Percentiles rank a stretch among this genome's conserved stretches.
Evolutionary conservation across 2,113 vertebrate species (phyloP).

Genomic region (Acrocephalus kingi): DNA sequence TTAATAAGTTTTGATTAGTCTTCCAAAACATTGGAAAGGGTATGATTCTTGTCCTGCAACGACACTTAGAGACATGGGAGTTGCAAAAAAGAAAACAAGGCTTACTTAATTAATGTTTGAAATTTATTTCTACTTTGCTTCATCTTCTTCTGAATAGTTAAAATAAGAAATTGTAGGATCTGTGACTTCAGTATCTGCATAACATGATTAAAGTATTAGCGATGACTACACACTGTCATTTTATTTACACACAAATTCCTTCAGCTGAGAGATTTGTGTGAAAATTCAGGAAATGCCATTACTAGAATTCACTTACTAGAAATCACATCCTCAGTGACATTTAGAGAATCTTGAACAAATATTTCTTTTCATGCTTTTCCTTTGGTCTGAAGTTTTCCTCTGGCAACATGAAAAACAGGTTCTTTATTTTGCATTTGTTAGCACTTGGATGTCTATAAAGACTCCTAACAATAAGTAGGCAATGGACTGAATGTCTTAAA

Average conservation of each 20-base stretch:
- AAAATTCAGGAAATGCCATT: background rate
- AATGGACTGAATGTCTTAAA: slow-evolving; percentile 24
- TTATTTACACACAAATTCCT: background rate
- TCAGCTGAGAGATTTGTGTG: background rate
- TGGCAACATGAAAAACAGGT: background rate
- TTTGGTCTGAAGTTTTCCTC: slow-evolving; percentile 18
- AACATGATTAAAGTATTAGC: background rate
- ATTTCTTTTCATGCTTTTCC: background rate
- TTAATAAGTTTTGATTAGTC: background rate
- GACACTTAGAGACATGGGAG: background rate
- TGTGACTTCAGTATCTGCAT: background rate
- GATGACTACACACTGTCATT: background rate
- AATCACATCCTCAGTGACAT: background rate
- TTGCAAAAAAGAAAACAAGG: background rate
- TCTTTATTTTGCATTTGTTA: slow-evolving; percentile 32
- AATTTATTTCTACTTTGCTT: background rate
- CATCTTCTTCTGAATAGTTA: background rate
- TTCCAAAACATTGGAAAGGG: background rate
- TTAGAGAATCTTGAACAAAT: slow-evolving; percentile 16
- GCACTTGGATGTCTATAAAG: slow-evolving; percentile 1
- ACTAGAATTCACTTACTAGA: background rate
- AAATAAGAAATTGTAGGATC: background rate
- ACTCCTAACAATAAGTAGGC: slow-evolving; percentile 33
- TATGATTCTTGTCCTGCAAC: background rate
- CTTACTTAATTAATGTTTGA: background rate